These are phyloP conservation scores for Alouatta palliata DNA, from an alignment of 2,113 vertebrate genomes.

Conservation along the genomic window DNA sequence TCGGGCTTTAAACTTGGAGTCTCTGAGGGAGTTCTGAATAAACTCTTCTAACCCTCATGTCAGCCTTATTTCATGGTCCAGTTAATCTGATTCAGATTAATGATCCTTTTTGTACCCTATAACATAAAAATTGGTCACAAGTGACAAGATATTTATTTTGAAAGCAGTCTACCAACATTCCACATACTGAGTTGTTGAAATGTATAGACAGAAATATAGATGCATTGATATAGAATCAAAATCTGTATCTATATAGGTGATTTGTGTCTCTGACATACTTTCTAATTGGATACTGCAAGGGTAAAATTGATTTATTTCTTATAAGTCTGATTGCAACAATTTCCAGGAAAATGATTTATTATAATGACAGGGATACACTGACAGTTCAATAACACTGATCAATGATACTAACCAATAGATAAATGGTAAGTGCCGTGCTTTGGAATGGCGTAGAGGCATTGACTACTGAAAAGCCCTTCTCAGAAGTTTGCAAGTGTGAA, in stretches of 20 bases:
- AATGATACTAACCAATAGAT: neutral
- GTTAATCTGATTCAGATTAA: constrained; percentile 55
- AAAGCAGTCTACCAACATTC: neutral
- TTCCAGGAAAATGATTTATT: constrained; percentile 54
- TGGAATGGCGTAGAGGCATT: neutral
- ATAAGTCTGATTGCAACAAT: neutral
- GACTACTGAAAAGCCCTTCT: neutral
- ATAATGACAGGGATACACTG: constrained; percentile 7
- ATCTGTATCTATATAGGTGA: neutral
- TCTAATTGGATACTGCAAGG: neutral
- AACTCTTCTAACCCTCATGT: neutral
- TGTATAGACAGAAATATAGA: neutral
- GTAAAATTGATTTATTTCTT: constrained; percentile 4
- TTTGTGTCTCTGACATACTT: neutral
- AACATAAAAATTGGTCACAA: constrained; percentile 51
- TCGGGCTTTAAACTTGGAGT: neutral
- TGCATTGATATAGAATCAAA: neutral
- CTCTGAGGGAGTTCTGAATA: constrained; percentile 4
- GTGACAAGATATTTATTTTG: constrained; percentile 57
- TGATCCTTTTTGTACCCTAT: neutral
- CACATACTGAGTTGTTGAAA: neutral
- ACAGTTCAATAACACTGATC: constrained; percentile 46
- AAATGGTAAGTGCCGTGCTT: neutral
- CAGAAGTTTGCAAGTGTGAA: neutral
- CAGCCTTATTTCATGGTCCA: constrained; percentile 36